Evolutionary conservation across 1,140 invertebrate species (phyloP), one percentile per base, ranked within the genome.

Genomic region (Sarcophaga peregrina): DNA sequence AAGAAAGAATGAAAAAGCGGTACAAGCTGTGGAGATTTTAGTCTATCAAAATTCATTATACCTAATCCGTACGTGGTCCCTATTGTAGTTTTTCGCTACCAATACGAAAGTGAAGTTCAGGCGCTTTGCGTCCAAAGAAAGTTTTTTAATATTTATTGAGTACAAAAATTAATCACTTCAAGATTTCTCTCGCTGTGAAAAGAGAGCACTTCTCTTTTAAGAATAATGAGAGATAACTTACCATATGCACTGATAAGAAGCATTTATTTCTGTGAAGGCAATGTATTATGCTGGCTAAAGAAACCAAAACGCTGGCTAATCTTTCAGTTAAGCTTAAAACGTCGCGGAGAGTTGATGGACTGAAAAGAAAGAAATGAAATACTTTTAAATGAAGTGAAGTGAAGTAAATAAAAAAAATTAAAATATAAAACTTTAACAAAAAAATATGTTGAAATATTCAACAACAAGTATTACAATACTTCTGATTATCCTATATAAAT

Each of bases 161-260:
- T 20, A 68, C 17, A 68, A 68, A 68, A 68, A 5, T 20, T 68
- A 68, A 68, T 68, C 3, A 17, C 17, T 68, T 20, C 9, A 20
- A 9, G 15, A 8, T 10, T n/a, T 13, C 11, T 58, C n/a, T 58
- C n/a, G 0, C 15, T 13, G 15, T 58, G 6, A n/a, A n/a, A n/a
- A n/a, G n/a, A n/a, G n/a, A n/a, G 1, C 25, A 37, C 25, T 37
- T 37, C 25, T 37, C 25, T 37, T 37, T 37, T 37, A 37, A n/a
- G 7, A 68, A 68, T 10, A 20, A 68, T n/a, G 62, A 68, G 1
- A 6, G n/a, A 15, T n/a, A 15, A 58, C n/a, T 7, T 58, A n/a
- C 13, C 37, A 47, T 25, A 78, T 47, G n/a, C 75, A 78, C 75
- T 78, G 75, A 78, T 78, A 78, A 78, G 75, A 78, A 78, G 62